These are phyloP conservation scores for Sarcophaga caerulescens DNA, from an alignment of 2,888 invertebrate species.

Conservation along the genomic window DNA sequence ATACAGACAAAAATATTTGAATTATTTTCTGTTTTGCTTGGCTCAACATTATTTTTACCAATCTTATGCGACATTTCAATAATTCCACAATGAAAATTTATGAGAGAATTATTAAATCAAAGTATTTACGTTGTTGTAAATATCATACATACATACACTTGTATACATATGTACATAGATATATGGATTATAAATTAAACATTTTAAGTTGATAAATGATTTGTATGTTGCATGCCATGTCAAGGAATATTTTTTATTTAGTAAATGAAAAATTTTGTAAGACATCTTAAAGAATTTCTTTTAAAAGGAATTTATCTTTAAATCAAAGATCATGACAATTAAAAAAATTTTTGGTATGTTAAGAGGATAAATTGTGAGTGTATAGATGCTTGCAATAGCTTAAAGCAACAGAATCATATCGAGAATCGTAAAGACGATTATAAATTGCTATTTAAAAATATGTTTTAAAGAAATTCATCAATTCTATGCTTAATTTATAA, in stretches of 20 bases:
- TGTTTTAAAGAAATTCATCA: too few species aligned
- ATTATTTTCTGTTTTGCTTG: slow-evolving; percentile 28
- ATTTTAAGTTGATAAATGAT: background rate
- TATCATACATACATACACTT: background rate
- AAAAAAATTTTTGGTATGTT: too few species aligned
- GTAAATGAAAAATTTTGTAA: background rate
- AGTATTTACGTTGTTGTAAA: slow-evolving; percentile 23
- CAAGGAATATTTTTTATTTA: background rate
- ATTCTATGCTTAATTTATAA: too few species aligned
- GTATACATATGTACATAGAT: background rate
- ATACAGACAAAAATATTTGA: background rate
- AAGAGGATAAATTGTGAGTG: too few species aligned
- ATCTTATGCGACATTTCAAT: slow-evolving; percentile 49
- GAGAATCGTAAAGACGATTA: too few species aligned
- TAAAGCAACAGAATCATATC: too few species aligned
- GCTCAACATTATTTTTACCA: slow-evolving; percentile 12
- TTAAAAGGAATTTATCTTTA: background rate
- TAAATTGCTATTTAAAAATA: too few species aligned
- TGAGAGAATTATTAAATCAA: slow-evolving; percentile 29
- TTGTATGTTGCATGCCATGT: background rate
- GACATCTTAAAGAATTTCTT: background rate
- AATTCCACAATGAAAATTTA: slow-evolving; percentile 38
- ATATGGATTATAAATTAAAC: background rate
- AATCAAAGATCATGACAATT: too few species aligned
- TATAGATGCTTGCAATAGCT: too few species aligned